Base-by-base conservation (phyloP, 2,113 vertebrate species). In the mouse (Mus musculus) region DNA sequence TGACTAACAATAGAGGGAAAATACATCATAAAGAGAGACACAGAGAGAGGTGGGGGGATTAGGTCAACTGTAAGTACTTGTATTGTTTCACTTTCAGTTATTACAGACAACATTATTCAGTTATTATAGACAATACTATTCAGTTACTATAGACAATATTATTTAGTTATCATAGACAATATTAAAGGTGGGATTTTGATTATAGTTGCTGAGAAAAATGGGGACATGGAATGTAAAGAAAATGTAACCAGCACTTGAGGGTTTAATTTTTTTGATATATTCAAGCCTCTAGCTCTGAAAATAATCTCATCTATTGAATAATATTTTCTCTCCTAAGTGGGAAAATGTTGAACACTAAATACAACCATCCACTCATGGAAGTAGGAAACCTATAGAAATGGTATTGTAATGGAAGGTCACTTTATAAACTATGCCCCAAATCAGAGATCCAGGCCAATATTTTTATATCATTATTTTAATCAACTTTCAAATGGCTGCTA, bases 71-170 rank as follows among this genome's bases (percentile, higher is more conserved):
- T 17, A 77, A 93, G 67, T 92, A 16, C 94, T 39, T 46, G 61
- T 52, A 73, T 16, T 78, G 1, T 78, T 93, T 94, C 69, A 93
- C 30, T 94, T 95, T 67, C 33, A 26, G n/a, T 71, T 76, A 91
- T 75, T 59, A 73, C 0, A 92, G 28, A 65, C 63, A 65, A 65
- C 28, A 65, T 28, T 65, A 65, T 28, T 65, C 26, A 65, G 26
- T 10, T 65, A 65, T 28, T 65, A 28, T 3, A 65, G 63, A 65
- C 63, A 28, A 28, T 28, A 65, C 26, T 65, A 28, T 10, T 65
- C 8, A 63, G 63, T 65, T 65, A 65, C 7, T 65, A 65, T 28
- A 67, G 65, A n/a, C 33, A 87, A 73, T 0, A n/a, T 39, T 54
- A 76, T 95, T 67, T 11, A 67, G 65, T 67, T 69, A 69, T 26